Base-by-base conservation (phyloP, 2,113 vertebrate species). In the Bufo bufo region DNA sequence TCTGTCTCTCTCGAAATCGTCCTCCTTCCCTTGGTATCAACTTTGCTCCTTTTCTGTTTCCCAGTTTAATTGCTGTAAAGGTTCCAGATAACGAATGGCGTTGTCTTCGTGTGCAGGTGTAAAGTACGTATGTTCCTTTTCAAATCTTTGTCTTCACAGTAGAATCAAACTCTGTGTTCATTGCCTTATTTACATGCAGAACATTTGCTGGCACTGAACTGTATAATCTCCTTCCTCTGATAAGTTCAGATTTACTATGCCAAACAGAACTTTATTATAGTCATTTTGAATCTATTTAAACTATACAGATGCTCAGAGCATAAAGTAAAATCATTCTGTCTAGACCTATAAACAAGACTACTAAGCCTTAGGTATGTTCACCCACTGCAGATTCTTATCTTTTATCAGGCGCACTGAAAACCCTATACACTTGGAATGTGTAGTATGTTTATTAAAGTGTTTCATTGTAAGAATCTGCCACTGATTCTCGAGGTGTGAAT, bases 191-290 rank as follows among this genome's bases (percentile, higher is more conserved):
- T 86, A 49, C 85, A 86, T 86, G 72, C 56, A 77, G 74, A 17
- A 45, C 8, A 78, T 65, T 65, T 86, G 20, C 56, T 65, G 49
- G 47, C 72, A 54, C 20, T 52, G 74, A 17, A 14, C 58, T 85
- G 43, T 65, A 65, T 65, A 66, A 86, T 78, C 85, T 52, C 85
- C n/a, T 86, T 86, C 72, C 72, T 78, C 58, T 50, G 56, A 59
- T 59, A 75, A 74, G 83, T 74, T 47, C 83, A 74, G 75, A 86
- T 86, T 86, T 86, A 86, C 85, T 65, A 65, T 77, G 74, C 74
- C 74, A 86, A 77, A 78, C 59, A 65, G 19, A 78, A 86, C 58
- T 78, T 65, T 56, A 84, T 43, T 72, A 74, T 2, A 85, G 83
- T 75, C 54, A 20, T 85, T 85, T 47, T 52, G 52, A 85, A 74